phyloP scores from a whole-genome alignment of 1,140 invertebrate species.

The Trigoniulus corallinus region DNA sequence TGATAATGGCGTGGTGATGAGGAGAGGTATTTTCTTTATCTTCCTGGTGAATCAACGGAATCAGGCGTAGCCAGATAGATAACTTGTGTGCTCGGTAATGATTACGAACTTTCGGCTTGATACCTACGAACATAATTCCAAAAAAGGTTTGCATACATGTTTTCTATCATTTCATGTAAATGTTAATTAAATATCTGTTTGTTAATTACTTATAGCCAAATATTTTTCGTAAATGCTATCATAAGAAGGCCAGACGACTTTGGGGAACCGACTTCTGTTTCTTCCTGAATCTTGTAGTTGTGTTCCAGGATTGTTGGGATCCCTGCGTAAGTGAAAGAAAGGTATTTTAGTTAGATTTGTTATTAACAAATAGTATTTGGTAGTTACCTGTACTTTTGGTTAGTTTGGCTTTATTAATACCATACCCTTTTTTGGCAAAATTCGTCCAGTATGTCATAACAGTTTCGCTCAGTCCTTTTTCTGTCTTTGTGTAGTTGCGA shows the following conservation, averaged over 20 bases:
- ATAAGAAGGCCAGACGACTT: slow-evolving; percentile 76
- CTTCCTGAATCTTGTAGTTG: slow-evolving; percentile 32
- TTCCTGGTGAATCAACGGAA: slow-evolving; percentile 83
- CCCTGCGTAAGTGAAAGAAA: slow-evolving; percentile 38
- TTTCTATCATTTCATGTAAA: neutral
- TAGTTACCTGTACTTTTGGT: too few species aligned
- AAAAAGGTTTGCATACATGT: neutral
- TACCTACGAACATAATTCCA: slow-evolving; percentile 36
- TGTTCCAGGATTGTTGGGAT: slow-evolving; percentile 70
- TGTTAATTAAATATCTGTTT: neutral
- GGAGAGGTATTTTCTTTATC: slow-evolving; percentile 29
- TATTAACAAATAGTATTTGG: too few species aligned
- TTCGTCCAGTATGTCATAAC: slow-evolving; percentile 93
- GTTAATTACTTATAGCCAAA: slow-evolving; percentile 53
- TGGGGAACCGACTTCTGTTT: slow-evolving; percentile 58
- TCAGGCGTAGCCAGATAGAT: slow-evolving; percentile 91
- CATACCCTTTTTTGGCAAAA: slow-evolving; percentile 91
- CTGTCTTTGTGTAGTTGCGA: slow-evolving; percentile 74
- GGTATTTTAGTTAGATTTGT: too few species aligned
- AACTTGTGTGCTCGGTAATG: slow-evolving; percentile 86
- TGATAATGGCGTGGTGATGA: slow-evolving; percentile 62
- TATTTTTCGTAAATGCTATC: slow-evolving; percentile 84
- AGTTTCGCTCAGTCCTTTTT: slow-evolving; percentile 72
- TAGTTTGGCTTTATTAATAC: too few species aligned
- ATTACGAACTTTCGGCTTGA: slow-evolving; percentile 73